Conservation (phyloP, 2,113 vertebrate genomes). For the Campylomormyrus tamandua region DNA sequence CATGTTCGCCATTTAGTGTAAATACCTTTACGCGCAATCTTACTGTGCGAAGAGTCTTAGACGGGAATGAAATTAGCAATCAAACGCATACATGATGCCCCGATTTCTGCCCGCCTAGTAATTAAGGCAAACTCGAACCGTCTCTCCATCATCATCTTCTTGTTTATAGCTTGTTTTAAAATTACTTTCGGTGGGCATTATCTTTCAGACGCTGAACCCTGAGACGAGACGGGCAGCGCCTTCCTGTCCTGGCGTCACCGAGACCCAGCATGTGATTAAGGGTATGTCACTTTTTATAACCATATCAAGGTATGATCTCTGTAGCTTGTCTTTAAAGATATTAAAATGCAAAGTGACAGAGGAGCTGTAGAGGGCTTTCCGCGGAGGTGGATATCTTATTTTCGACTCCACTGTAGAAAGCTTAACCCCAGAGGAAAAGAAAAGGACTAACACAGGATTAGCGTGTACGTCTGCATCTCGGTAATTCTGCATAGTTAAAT, state of each 20-base stretch:
- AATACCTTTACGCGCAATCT: background rate
- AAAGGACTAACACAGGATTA: background rate
- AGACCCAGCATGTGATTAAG: background rate
- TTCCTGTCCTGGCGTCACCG: background rate
- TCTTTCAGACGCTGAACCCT: background rate
- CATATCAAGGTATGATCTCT: slow-evolving; percentile 2
- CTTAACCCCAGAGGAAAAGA: background rate
- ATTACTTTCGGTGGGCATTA: background rate
- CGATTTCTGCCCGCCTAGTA: background rate
- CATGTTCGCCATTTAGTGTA: background rate
- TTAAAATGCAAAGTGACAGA: background rate
- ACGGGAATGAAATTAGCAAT: background rate
- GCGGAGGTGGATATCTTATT: background rate
- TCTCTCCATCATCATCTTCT: background rate
- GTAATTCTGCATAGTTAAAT: background rate
- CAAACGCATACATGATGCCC: background rate
- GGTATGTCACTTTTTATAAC: background rate
- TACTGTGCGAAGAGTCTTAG: background rate
- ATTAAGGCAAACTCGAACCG: background rate
- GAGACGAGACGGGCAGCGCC: background rate
- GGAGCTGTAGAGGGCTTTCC: background rate
- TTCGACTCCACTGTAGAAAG: background rate
- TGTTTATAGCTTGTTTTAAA: background rate
- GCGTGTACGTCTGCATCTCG: background rate
- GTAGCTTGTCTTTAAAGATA: slow-evolving; percentile 11